A percentile compares a stretch with the other conserved stretches of the same genome.
Conservation (phyloP, 2,888 invertebrate species). For the Drosophila hamatofila region DNA sequence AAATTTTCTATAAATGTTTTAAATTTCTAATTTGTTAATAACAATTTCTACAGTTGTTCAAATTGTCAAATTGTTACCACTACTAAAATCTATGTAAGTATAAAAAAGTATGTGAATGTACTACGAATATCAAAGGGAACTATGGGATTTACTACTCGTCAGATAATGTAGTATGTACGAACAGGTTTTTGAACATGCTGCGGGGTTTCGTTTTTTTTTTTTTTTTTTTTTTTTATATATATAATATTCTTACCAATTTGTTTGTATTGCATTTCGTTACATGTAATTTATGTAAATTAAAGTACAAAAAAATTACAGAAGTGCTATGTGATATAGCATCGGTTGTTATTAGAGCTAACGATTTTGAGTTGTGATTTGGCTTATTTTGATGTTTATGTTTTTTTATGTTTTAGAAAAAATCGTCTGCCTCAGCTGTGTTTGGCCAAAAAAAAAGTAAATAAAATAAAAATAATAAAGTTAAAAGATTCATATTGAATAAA, state of each 20-base stretch:
- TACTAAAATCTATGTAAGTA: neutral
- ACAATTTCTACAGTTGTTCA: slow-evolving; percentile 49
- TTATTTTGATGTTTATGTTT: slow-evolving; percentile 39
- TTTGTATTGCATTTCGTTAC: slow-evolving; percentile 73
- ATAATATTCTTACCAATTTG: slow-evolving; percentile 73
- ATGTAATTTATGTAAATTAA: slow-evolving; percentile 78
- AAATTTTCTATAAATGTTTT: slow-evolving; percentile 31
- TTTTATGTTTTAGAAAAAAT: slow-evolving; percentile 66
- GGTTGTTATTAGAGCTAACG: slow-evolving; percentile 78
- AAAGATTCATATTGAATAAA: slow-evolving; percentile 35
- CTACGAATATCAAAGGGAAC: slow-evolving; percentile 43
- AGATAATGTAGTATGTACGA: slow-evolving; percentile 64
- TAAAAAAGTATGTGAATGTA: slow-evolving; percentile 20
- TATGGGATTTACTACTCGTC: slow-evolving; percentile 66
- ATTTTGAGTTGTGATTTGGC: slow-evolving; percentile 53
- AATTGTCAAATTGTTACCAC: slow-evolving; percentile 24
- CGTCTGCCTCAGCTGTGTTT: slow-evolving; percentile 82
- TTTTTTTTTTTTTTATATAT: slow-evolving; percentile 19
- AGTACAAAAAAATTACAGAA: slow-evolving; percentile 76
- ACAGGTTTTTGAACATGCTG: slow-evolving; percentile 63
- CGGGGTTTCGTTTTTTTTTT: slow-evolving; percentile 10
- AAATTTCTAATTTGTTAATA: slow-evolving; percentile 55
- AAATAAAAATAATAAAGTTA: slow-evolving; percentile 64
- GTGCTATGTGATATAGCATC: slow-evolving; percentile 74
- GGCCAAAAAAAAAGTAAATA: slow-evolving; percentile 70